phyloP scores from a whole-genome alignment of 2,888 invertebrate species.

The Caenorhabditis sp. region DNA sequence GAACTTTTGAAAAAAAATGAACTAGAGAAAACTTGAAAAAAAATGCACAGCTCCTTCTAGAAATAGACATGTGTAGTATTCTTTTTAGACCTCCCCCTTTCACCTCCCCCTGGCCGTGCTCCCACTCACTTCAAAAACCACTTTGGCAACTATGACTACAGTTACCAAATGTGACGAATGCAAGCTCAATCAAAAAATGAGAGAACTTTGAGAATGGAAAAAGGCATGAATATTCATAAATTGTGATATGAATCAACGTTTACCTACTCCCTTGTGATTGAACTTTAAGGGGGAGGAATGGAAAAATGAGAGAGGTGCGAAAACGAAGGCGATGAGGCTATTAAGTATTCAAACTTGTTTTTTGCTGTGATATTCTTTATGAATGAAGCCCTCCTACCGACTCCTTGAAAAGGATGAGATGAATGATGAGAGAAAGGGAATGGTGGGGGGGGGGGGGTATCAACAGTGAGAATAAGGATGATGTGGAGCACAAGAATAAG shows the following conservation, averaged over 20 bases:
- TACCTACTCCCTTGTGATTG: constrained; percentile 28
- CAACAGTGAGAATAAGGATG: background rate
- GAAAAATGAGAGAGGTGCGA: constrained; percentile 15
- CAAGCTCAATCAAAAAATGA: background rate
- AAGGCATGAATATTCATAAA: constrained; percentile 49
- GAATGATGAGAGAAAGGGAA: constrained; percentile 4
- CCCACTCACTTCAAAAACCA: too few relatives aligned
- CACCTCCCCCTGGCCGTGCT: too few relatives aligned
- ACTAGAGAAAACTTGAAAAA: too few relatives aligned
- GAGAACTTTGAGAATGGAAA: constrained; percentile 46
- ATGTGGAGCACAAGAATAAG: too few relatives aligned
- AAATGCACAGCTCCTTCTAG: too few relatives aligned
- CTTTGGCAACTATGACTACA: background rate
- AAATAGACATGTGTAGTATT: too few relatives aligned
- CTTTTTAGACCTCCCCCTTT: too few relatives aligned
- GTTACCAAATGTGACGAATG: constrained; percentile 3
- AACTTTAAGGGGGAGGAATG: constrained; percentile 34
- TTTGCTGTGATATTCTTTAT: constrained; percentile 17
- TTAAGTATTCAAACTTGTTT: constrained; percentile 36
- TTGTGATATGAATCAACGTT: constrained; percentile 47
- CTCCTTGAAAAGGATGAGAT: constrained; percentile 2
- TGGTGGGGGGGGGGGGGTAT: background rate
- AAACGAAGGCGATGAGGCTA: background rate
- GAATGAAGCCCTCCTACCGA: constrained; percentile 5
- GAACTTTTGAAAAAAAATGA: too few relatives aligned